Evolutionary conservation across 2,797 vertebrate genomes (phyloP).

Genomic region (Falco biarmicus): DNA sequence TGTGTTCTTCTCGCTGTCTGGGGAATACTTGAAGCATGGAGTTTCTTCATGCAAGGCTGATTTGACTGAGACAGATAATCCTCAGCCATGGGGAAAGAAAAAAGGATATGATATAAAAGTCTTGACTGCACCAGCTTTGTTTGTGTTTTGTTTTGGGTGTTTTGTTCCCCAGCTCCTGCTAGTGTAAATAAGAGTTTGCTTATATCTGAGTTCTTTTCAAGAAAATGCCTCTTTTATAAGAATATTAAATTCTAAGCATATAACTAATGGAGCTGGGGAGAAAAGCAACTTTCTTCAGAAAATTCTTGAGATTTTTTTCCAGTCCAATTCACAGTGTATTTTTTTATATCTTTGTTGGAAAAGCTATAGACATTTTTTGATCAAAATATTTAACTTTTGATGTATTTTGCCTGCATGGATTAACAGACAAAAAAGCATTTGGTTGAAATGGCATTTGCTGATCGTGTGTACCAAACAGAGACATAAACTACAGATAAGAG

Average conservation of each 20-base stretch:
- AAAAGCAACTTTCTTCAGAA: neutral
- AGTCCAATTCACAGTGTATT: neutral
- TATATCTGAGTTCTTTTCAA: neutral
- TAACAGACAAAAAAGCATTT: neutral
- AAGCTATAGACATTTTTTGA: neutral
- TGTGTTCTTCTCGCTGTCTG: neutral
- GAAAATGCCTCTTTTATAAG: neutral
- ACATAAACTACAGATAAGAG: neutral
- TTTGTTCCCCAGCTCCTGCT: neutral
- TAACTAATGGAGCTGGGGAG: neutral
- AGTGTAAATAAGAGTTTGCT: neutral
- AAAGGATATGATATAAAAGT: neutral
- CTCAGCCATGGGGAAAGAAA: neutral
- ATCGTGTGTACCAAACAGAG: neutral
- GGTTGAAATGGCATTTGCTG: neutral
- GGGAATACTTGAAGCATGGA: neutral
- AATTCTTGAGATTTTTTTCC: neutral
- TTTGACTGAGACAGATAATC: neutral
- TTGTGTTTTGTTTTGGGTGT: neutral
- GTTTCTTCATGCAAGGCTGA: neutral
- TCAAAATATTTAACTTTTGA: conserved; percentile 16
- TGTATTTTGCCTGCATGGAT: neutral
- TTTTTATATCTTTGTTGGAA: neutral
- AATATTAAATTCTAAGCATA: neutral
- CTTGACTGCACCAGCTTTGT: neutral